Percentiles rank a stretch among this genome's conserved stretches.
These are phyloP conservation scores for Anas georgica DNA, from an alignment of 2,797 vertebrate genomes.

Conservation along the genomic window DNA sequence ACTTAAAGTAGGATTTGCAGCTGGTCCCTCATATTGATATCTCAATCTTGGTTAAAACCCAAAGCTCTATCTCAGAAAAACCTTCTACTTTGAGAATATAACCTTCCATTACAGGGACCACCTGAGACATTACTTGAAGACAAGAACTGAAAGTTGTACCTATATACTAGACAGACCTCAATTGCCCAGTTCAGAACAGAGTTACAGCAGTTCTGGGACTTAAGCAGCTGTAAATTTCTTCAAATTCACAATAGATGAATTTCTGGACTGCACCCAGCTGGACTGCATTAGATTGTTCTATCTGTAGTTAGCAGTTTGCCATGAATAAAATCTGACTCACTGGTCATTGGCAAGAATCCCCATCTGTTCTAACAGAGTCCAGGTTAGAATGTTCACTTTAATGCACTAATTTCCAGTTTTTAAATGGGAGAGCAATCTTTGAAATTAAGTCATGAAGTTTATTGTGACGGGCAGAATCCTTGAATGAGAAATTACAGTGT, in stretches of 20 bases:
- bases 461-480: background rate
- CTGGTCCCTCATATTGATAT: slow-evolving; percentile 35
- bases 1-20: slow-evolving; percentile 38
- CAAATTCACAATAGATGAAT: slow-evolving; percentile 4
- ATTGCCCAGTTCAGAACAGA: background rate
- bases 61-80: slow-evolving; percentile 24
- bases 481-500: background rate
- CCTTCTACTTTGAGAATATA: slow-evolving; percentile 26
- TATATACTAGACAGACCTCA: background rate
- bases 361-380: background rate
- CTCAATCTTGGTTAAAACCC: slow-evolving; percentile 15
- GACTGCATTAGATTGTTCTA: background rate
- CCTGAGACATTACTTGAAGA: background rate
- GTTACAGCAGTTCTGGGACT: background rate
- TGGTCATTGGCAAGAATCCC: background rate
- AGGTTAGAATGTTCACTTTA: background rate
- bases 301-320: background rate
- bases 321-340: background rate
- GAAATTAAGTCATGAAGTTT: background rate
- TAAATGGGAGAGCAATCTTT: background rate
- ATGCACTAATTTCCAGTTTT: background rate
- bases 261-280: background rate
- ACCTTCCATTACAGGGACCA: background rate
- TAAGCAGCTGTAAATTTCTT: slow-evolving; percentile 41
- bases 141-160: slow-evolving; percentile 13